phyloP scores from a whole-genome alignment of 2,113 vertebrate genomes.

The Zosterops lateralis region DNA sequence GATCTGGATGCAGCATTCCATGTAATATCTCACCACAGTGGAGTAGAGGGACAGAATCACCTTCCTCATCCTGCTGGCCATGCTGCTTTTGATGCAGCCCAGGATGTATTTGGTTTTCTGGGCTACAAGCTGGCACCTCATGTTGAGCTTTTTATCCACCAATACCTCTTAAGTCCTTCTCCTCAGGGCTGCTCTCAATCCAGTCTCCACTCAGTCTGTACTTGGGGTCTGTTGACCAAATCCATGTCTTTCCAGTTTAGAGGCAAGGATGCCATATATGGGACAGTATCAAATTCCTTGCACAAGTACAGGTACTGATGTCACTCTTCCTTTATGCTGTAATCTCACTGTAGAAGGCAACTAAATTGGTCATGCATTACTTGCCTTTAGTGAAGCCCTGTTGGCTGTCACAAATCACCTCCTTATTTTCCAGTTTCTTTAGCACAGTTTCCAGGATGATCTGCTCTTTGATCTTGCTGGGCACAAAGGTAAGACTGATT shows the following conservation, averaged over 20 bases:
- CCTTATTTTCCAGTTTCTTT: not conserved
- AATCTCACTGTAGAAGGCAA: not conserved
- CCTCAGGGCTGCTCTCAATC: not conserved
- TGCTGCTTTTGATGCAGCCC: not conserved
- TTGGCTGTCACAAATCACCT: not conserved
- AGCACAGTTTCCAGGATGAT: not conserved
- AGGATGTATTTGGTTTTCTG: not conserved
- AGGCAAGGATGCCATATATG: not conserved
- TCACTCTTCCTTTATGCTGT: not conserved
- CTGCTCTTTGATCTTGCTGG: not conserved
- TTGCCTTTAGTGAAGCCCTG: not conserved
- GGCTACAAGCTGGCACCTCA: not conserved
- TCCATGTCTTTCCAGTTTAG: accelerated
- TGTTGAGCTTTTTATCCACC: not conserved
- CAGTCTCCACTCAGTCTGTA: not conserved
- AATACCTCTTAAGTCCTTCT: not conserved
- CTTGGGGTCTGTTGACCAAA: not conserved
- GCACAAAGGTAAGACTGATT: not conserved
- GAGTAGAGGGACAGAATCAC: not conserved
- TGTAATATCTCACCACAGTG: not conserved
- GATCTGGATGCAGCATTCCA: not conserved
- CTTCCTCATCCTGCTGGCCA: not conserved
- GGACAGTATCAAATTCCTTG: not conserved
- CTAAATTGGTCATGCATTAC: not conserved
- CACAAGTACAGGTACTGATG: not conserved